Percentiles rank a stretch among this genome's conserved stretches.
These are phyloP conservation scores for Calosoma granatense DNA, from an alignment of 1,140 invertebrate genomes.

Conservation along the genomic window DNA sequence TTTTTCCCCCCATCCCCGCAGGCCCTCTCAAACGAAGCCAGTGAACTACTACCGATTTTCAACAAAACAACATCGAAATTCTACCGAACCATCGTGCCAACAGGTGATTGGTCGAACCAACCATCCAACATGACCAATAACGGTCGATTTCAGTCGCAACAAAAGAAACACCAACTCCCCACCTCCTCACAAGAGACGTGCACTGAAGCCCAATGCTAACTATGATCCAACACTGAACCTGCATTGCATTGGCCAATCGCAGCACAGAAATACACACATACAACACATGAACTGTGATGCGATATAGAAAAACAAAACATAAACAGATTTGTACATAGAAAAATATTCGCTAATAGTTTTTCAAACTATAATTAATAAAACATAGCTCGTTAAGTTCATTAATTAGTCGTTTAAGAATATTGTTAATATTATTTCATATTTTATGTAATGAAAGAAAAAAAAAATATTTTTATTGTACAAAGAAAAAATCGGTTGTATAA, in stretches of 20 bases:
- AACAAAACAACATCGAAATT: constrained; percentile 89
- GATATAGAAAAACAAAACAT: no score
- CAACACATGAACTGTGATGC: no score
- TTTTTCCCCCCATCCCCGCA: constrained; percentile 36
- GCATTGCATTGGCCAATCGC: background rate
- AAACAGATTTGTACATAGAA: no score
- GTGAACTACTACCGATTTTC: constrained; percentile 91
- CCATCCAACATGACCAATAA: constrained; percentile 19
- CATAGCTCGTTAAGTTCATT: background rate
- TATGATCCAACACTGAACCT: background rate
- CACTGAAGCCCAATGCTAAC: constrained; percentile 15
- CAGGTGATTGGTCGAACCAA: constrained; percentile 77
- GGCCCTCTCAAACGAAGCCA: constrained; percentile 90
- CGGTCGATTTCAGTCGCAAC: constrained; percentile 19
- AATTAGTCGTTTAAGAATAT: background rate
- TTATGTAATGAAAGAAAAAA: background rate
- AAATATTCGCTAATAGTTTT: no score
- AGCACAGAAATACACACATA: no score
- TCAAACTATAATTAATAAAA: no score
- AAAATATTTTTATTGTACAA: background rate
- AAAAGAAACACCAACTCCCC: constrained; percentile 29
- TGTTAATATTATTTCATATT: background rate
- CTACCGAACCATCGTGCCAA: constrained; percentile 68
- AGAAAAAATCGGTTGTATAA: background rate
- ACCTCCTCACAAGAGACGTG: constrained; percentile 26